Base-by-base conservation (phyloP, 2,888 invertebrate genomes). In the Ichneumoninae sp. region DNA sequence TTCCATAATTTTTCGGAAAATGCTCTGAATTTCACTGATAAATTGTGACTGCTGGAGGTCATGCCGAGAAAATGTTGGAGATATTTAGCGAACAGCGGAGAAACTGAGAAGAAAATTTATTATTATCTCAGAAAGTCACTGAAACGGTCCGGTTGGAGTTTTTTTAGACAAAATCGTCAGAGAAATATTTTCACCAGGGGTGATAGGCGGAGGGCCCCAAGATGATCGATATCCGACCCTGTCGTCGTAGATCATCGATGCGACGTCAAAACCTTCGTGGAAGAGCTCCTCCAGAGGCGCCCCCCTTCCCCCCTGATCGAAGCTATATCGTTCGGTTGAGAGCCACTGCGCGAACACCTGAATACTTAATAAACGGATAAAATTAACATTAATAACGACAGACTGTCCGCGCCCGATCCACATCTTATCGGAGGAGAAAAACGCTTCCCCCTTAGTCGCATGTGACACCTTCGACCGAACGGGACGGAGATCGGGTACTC, bases 281-380 rank as follows among this genome's bases (percentile, higher is more conserved):
- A 62, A 75, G 26, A 47, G 6, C 6, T 50, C 65, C 10, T 19
- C 62, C 26, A 65, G 47, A 50, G 16, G 16, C 40, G 16, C 36
- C 33, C 47, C n/a, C 13, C 3, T 3, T 0, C 1, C 33, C 22
- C n/a, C 36, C 16, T 1, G 4, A 30, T 62, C 16, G 16, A 62
- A 16, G 4, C 30, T 16, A 6, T 16, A 30, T 10, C 57, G 1
- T 1, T 30, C n/a, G 60, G 13, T 83, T 92, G 93, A 92, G 93
- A 91, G 87, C 90, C 93, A 75, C 92, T 93, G 92, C 62, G 81
- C 87, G 92, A 93, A 93, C 93, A 93, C 93, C 93, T 93, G 93
- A 93, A 93, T 92, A 93, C 93, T 93, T 93, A 93, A 92, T 92
- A 93, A 93, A 93, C 91, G 93, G 92, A 93, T 93, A 93, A 93